Evolutionary conservation across 2,888 invertebrate species (phyloP).

Genomic region (Elmis aenea): DNA sequence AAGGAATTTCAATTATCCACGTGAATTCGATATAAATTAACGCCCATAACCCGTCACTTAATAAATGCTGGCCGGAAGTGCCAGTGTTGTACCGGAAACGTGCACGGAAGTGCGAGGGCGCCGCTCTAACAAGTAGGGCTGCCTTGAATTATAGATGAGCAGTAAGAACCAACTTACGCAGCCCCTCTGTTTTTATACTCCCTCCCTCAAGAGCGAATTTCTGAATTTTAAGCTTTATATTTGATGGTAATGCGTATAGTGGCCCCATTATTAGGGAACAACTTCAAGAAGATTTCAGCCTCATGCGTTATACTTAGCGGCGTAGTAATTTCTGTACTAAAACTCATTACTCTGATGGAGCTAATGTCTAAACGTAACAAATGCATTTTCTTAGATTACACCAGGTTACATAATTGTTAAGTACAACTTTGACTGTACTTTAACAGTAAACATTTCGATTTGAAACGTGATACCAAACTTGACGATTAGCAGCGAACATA

Average conservation of each 20-base stretch:
- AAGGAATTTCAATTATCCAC: conserved; percentile 30
- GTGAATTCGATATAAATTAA: conserved; percentile 31
- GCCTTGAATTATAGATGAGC: conserved; percentile 47
- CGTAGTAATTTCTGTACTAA: no score
- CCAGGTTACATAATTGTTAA: no score
- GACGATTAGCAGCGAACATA: no score
- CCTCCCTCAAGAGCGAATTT: conserved; percentile 36
- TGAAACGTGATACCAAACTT: background rate
- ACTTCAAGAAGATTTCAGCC: conserved; percentile 11
- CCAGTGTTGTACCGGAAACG: conserved; percentile 40
- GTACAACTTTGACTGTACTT: no score
- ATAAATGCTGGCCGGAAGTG: conserved; percentile 38
- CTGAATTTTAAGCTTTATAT: conserved; percentile 43
- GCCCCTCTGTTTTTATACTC: conserved; percentile 41
- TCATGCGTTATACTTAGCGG: no score
- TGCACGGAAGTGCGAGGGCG: conserved; percentile 32
- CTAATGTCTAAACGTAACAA: no score
- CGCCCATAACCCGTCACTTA: conserved; percentile 29
- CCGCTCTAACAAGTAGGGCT: conserved; percentile 34
- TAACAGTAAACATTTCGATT: no score
- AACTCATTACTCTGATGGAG: no score
- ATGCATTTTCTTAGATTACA: no score
- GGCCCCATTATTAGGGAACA: conserved; percentile 19
- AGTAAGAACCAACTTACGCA: conserved; percentile 49
- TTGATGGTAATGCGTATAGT: conserved; percentile 29